A percentile compares a stretch with the other conserved stretches of the same genome.
These are phyloP conservation scores for Hydriomena furcata DNA, from an alignment of 2,888 invertebrate species.

Conservation along the genomic window DNA sequence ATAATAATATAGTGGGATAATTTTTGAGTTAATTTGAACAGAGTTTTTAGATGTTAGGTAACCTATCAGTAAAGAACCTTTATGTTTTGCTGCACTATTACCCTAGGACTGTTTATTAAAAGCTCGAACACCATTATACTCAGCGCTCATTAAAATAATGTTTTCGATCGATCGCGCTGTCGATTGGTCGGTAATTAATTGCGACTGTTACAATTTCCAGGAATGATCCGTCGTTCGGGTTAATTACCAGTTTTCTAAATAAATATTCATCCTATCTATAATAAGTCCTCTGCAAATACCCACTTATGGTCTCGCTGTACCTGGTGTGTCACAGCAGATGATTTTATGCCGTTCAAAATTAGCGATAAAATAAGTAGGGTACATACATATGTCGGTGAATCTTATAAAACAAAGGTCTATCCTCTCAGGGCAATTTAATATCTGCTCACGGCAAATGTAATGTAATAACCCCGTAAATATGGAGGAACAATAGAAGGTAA, in stretches of 20 bases:
- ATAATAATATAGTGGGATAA: too few relatives aligned
- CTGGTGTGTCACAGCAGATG: too few relatives aligned
- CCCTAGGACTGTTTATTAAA: conserved; percentile 6
- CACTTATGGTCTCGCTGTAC: too few relatives aligned
- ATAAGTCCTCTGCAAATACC: too few relatives aligned
- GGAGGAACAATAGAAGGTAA: conserved; percentile 74
- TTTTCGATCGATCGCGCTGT: conserved; percentile 23
- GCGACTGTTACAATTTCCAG: conserved; percentile 24
- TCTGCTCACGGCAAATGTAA: conserved; percentile 73
- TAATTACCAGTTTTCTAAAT: conserved; percentile 15
- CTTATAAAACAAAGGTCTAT: conserved; percentile 60
- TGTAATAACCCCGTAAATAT: conserved; percentile 74
- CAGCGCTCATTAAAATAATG: conserved; percentile 31
- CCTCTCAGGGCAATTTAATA: conserved; percentile 67
- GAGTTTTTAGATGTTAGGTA: too few relatives aligned
- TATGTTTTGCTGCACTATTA: background rate
- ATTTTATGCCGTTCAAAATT: too few relatives aligned
- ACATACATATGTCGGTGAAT: conserved; percentile 45
- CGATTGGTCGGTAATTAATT: conserved; percentile 33
- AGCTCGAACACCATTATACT: conserved; percentile 32
- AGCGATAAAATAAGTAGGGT: too few relatives aligned
- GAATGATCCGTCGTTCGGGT: conserved; percentile 25
- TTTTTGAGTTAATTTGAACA: too few relatives aligned
- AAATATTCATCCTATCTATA: background rate
- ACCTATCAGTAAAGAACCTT: background rate